Base-by-base conservation (phyloP, 2,888 invertebrate genomes). In the Meloe dianella region DNA sequence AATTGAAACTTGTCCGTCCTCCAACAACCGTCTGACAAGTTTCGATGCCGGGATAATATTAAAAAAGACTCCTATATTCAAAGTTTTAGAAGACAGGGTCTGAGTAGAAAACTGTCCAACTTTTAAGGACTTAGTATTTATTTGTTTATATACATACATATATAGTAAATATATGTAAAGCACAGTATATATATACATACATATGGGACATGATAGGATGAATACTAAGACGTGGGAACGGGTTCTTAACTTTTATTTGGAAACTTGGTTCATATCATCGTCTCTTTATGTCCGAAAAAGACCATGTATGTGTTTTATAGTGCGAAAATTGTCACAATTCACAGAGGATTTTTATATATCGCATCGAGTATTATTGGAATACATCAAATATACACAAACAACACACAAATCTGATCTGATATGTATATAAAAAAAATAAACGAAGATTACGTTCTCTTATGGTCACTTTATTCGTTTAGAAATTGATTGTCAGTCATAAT, bases 181-280 rank as follows among this genome's bases (percentile, higher is more conserved):
- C 24, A 24, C 4, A 14, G 27, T 10, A 14, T 51, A 24, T 9
- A 9, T 9, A 47, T 3, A 71, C 67, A 71, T 68, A 62, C 64
- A 65, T 69, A 70, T 67, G 60, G 41, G 63, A 69, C 1, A 70
- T 67, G 70, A 70, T 63, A 57, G 68, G 70, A 69, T 69, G 69
- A 54, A 22, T 68, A 68, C 67, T 20, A 68, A 64, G 67, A 67
- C 68, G 64, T 61, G 57, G 58, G 20, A 70, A 72, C 69, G 71
- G 69, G 70, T 74, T 71, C 75, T 78, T 77, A 78, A 77, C 79
- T 78, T 78, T 74, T 78, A 78, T 78, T 79, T 76, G 78, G 74
- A 78, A 79, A 79, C 74, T 79, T 79, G 75, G 72, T 72, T 76
- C 77, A 74, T 78, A 79, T 77, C 77, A 74, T 2, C 71, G 72